Conservation (phyloP, 2,888 invertebrate species). For the Caenorhabditis auriculariae region DNA sequence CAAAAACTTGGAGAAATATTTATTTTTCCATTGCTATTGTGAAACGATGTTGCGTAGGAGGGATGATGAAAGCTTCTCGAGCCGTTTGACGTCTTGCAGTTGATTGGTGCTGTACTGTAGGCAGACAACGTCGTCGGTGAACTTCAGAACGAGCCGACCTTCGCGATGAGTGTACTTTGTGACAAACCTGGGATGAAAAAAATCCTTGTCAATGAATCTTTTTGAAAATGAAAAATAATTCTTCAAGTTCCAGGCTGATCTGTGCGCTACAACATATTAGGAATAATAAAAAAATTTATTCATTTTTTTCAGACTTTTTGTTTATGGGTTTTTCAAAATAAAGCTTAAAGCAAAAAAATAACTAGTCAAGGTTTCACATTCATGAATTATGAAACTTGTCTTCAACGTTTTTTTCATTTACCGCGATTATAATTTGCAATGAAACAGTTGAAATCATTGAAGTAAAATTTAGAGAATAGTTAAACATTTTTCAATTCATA, state of each 20-base stretch:
- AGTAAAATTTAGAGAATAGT: neutral
- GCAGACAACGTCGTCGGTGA: constrained; percentile 78
- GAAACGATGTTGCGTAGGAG: constrained; percentile 47
- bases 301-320: too few species aligned
- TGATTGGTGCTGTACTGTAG: constrained; percentile 57
- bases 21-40: too few species aligned
- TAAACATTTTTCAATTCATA: neutral
- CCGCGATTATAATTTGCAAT: too few species aligned
- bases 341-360: neutral
- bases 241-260: neutral
- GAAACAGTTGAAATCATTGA: neutral
- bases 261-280: too few species aligned
- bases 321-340: too few species aligned
- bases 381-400: too few species aligned
- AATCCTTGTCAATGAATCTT: neutral
- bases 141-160: constrained; percentile 82
- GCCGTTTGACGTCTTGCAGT: constrained; percentile 50
- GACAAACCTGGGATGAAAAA: constrained; percentile 73
- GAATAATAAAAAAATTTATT: too few species aligned
- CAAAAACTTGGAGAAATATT: neutral
- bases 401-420: too few species aligned
- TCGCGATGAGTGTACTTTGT: constrained; percentile 90
- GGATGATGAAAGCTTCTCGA: constrained; percentile 53
- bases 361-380: neutral
- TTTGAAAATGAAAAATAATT: neutral